Evolutionary conservation across 1,140 invertebrate species (phyloP), one percentile per base, ranked within the genome.

Genomic region (Holcopasites calliopsidis): DNA sequence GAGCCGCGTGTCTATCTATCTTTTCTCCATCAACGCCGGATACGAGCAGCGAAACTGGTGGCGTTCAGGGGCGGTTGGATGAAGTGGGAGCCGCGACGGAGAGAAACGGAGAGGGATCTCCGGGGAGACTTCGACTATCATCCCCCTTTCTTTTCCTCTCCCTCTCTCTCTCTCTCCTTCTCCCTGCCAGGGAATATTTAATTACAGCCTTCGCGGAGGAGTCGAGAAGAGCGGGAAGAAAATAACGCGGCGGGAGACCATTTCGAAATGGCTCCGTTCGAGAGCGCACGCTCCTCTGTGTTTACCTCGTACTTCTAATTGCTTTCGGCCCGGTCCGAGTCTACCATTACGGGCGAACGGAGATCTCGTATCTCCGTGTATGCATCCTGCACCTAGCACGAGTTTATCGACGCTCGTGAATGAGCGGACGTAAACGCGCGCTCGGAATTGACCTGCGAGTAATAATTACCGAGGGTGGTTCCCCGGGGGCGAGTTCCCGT

Each of bases 281-380:
- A 70, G 79, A 80, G 38, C 60, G 73, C 80, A 69, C 81, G 77
- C 80, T 79, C 80, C 86, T 86, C 89, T 91, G 85, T 91, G 88
- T 90, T 91, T 91, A 91, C 89, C 88, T 86, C 88, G 87, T 89
- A 88, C 87, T 91, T 90, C 89, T 91, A 91, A 91, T 91, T 91
- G 88, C 89, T 88, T 83, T n/a, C 71, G 70, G 85, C 70, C 84
- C 76, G 64, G 65, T 71, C 73, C 83, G 71, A 84, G 84, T 76
- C 86, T 83, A 85, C 86, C 85, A 89, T 90, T 90, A 90, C 84
- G 54, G 74, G 31, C 50, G 75, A 74, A 73, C 79, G 61, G 61
- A 80, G 83, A 85, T 82, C 79, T 54, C 80, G 76, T 83, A 85
- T 85, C 81, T 86, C 44, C n/a, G n/a, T 78, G 57, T 77, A 77